Conservation (phyloP, 2,797 vertebrate species). For the Tiaroga cobitis region DNA sequence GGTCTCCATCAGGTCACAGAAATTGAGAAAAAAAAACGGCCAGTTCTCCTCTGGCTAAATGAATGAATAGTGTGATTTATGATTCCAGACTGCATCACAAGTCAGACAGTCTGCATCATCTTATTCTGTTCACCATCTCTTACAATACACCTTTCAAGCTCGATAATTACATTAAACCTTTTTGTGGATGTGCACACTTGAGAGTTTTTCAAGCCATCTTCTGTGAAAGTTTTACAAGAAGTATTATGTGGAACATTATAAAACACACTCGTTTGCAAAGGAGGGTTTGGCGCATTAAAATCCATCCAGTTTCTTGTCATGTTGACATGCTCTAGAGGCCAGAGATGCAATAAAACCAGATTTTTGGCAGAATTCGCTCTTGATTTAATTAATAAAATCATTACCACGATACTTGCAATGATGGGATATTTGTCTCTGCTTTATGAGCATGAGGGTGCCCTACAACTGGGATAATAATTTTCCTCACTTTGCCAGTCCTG, state of each 20-base stretch:
- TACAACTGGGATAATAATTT: slow-evolving; percentile 61
- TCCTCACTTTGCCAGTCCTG: slow-evolving; percentile 67
- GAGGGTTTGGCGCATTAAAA: slow-evolving; percentile 23
- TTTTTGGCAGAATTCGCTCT: slow-evolving; percentile 39
- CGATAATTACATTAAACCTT: slow-evolving; percentile 55
- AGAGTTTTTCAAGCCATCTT: slow-evolving; percentile 1
- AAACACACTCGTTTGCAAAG: slow-evolving; percentile 42
- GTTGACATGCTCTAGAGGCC: slow-evolving; percentile 41
- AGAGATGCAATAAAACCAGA: slow-evolving; percentile 34
- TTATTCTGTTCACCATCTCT: slow-evolving; percentile 14
- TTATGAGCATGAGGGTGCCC: slow-evolving; percentile 57
- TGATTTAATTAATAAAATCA: slow-evolving; percentile 56
- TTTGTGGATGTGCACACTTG: slow-evolving; percentile 13
- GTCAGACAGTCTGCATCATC: background rate
- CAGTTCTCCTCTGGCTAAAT: background rate
- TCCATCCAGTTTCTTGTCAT: slow-evolving; percentile 16
- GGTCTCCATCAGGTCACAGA: background rate
- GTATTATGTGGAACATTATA: slow-evolving; percentile 34
- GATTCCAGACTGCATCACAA: background rate
- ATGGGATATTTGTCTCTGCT: slow-evolving; percentile 57
- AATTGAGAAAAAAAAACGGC: background rate
- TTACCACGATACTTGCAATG: slow-evolving; percentile 49
- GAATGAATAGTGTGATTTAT: background rate
- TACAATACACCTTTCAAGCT: slow-evolving; percentile 26
- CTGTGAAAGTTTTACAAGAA: slow-evolving; percentile 28